A percentile compares a stretch with the other conserved stretches of the same genome.
Conservation (phyloP, 2,113 vertebrate species). For the Pongo pygmaeus region DNA sequence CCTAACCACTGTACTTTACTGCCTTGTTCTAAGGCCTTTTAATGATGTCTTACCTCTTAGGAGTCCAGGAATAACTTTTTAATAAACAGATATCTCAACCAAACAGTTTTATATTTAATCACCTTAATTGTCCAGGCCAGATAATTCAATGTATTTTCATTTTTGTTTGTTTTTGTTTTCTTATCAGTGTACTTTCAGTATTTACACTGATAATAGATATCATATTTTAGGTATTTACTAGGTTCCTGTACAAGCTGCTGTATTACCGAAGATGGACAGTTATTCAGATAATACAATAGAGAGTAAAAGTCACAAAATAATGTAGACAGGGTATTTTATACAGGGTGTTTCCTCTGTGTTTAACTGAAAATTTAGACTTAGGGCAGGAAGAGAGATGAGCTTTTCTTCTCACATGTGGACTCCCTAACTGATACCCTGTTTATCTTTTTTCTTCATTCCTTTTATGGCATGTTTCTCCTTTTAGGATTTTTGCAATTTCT, state of each 20-base stretch:
- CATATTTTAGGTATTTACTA: not conserved
- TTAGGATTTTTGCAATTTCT: conserved; percentile 28
- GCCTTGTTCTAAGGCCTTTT: conserved; percentile 27
- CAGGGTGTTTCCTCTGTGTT: not conserved
- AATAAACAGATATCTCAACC: not conserved
- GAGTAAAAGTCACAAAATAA: not conserved
- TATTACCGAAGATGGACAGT: not conserved
- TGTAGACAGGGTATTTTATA: not conserved
- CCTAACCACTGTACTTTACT: not conserved
- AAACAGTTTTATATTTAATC: conserved; percentile 20
- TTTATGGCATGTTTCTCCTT: not conserved
- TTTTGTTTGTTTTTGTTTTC: too few relatives aligned
- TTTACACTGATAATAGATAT: not conserved
- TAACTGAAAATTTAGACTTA: not conserved
- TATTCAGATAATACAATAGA: not conserved
- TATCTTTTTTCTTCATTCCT: not conserved
- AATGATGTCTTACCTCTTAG: conserved; percentile 5
- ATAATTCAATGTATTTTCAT: not conserved
- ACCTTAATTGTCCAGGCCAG: not conserved
- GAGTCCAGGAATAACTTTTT: conserved; percentile 12
- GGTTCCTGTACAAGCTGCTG: not conserved
- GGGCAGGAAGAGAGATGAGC: not conserved
- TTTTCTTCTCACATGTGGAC: not conserved
- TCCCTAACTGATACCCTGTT: not conserved
- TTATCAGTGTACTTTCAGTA: not conserved